phyloP scores from a whole-genome alignment of 2,797 vertebrate species.

The Fratercula arctica region DNA sequence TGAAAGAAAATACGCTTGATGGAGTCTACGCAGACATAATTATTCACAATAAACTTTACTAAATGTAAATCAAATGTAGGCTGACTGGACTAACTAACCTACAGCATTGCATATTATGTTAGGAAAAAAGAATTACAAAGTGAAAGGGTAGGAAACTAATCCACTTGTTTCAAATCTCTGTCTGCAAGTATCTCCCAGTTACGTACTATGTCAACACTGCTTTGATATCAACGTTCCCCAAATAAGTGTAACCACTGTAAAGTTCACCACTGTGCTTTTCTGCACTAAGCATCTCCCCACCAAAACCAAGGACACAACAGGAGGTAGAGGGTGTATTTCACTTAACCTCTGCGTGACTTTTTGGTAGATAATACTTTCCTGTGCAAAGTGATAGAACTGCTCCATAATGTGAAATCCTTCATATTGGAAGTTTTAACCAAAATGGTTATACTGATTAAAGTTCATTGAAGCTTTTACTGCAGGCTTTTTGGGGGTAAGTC shows the following conservation, averaged over 20 bases:
- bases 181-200: neutral
- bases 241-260: neutral
- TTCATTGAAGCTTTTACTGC: neutral
- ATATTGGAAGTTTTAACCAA: neutral
- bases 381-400: neutral
- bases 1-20: neutral
- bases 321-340: neutral
- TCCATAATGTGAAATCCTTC: neutral
- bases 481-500: neutral
- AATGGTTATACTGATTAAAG: neutral
- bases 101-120: neutral
- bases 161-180: neutral
- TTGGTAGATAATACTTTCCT: neutral
- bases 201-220: neutral
- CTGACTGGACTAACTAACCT: neutral
- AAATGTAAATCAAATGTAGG: neutral
- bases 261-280: neutral
- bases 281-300: neutral
- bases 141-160: neutral
- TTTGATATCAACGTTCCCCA: neutral
- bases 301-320: neutral
- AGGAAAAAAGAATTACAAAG: neutral
- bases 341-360: neutral
- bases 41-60: neutral
- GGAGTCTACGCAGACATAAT: neutral